Conservation (phyloP, 2,113 vertebrate species). For the Periophthalmodon schlosseri region DNA sequence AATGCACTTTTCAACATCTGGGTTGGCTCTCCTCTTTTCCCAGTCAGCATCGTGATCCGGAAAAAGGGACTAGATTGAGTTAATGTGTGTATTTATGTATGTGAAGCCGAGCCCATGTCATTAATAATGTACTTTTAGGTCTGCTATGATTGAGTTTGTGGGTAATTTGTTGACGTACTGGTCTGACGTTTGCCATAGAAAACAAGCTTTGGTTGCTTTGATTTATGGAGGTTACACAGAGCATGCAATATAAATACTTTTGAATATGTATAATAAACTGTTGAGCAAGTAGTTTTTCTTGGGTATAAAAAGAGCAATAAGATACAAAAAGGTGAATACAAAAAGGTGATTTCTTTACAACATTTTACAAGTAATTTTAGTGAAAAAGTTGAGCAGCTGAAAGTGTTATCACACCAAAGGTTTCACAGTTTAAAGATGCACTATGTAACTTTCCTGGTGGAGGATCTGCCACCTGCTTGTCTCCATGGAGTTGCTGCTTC, state of each 20-base stretch:
- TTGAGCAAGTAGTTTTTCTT: neutral
- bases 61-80: constrained; percentile 23
- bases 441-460: too few relatives aligned
- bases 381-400: neutral
- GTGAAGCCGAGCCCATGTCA: constrained; percentile 46
- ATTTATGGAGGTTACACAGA: neutral
- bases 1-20: constrained; percentile 61
- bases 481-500: too few relatives aligned
- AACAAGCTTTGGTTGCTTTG: neutral
- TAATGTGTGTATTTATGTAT: constrained; percentile 21
- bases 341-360: neutral
- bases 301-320: too few relatives aligned
- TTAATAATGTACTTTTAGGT: constrained; percentile 53
- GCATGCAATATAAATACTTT: neutral
- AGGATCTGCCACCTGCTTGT: too few relatives aligned
- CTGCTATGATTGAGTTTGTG: constrained; percentile 41
- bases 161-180: constrained; percentile 33
- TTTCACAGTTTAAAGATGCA: neutral
- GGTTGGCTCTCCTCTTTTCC: constrained; percentile 38
- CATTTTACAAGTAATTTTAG: neutral
- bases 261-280: neutral
- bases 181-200: constrained; percentile 4
- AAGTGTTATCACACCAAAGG: neutral
- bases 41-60: constrained; percentile 23
- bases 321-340: too few relatives aligned